Base-by-base conservation (phyloP, 37 sponge, comb jelly and placozoan species). In the Axinella damicornis region DNA sequence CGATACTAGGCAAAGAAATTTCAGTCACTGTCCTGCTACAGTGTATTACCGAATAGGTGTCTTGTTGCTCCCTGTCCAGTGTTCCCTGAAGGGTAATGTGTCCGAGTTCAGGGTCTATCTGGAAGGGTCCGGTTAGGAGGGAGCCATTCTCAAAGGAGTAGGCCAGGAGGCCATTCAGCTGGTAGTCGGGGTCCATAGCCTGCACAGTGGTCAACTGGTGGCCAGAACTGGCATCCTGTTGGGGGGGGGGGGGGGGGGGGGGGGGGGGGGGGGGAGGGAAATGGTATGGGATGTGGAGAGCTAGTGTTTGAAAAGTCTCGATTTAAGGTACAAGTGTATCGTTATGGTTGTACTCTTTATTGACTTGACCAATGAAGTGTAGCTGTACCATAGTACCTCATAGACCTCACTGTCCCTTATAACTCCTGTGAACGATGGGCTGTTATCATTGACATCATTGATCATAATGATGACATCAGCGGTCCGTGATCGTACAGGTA, bases 401-500 rank as follows among this genome's bases (percentile, higher is more conserved):
- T 5, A 16, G 16, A 81, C 34, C 25, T 70, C 71, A 11, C 33
- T 31, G 31, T 2, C 28, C 31, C 33, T 5, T 67, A 9, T 46
- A 46, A 46, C 69, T 1, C 82, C 82, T 25, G 5, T 54, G 31
- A 88, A 88, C 18, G 11, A 31, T 16, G 93, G 93, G 22, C 20
- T 65, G 80, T 85, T 75, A 35, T 93, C 93, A 60, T 93, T 93
- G 40, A 80, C 86, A 68, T 93, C 85, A 54, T 19, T 41, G 4
- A 93, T 57, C 19, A 59, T 59, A 5, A 93, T 54, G 22, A 25
- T 53, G 18, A 93, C 55, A 11, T 60, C 16, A 25, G 68, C 69
- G 1, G 56, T 59, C 9, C 17, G 20, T 53, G 59, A 20, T 6
- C 53, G 59, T 1, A 58, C 30, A 12, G 57, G 36, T 6, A 35